A percentile compares a stretch with the other conserved stretches of the same genome.
Evolutionary conservation across 2,113 vertebrate genomes (phyloP).

Genomic region (Crotalus horridus): DNA sequence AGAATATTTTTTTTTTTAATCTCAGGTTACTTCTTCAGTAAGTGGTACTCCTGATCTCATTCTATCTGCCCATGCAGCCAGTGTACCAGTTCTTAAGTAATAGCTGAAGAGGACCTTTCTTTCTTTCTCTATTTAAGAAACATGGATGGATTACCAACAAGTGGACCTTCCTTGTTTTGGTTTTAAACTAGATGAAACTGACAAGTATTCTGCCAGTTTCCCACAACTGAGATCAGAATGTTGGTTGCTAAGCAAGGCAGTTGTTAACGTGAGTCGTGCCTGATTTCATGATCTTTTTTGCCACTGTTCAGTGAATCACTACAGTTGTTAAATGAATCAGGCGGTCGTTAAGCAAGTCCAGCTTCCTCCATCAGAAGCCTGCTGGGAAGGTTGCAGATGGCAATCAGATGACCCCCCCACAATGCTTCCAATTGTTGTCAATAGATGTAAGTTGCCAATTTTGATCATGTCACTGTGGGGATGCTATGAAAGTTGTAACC

Average conservation of each 20-base stretch:
- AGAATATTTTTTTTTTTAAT: background rate
- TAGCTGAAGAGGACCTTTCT: background rate
- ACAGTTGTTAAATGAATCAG: background rate
- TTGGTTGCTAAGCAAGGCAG: background rate
- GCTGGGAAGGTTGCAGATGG: background rate
- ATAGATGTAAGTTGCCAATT: background rate
- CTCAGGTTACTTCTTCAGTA: background rate
- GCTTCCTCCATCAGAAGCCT: background rate
- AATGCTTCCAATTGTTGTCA: background rate
- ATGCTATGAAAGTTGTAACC: too few relatives aligned
- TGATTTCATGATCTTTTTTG: background rate
- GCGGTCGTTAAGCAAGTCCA: too few relatives aligned
- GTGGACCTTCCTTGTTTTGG: background rate
- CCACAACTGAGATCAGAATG: background rate
- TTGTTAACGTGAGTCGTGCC: background rate
- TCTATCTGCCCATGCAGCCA: background rate
- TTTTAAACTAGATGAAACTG: background rate
- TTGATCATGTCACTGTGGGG: background rate
- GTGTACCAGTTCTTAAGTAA: background rate
- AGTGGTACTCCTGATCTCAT: too few relatives aligned
- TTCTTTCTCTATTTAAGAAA: background rate
- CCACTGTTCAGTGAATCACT: background rate
- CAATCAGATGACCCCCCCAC: background rate
- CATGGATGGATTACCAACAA: background rate
- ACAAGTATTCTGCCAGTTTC: background rate